A percentile compares a stretch with the other conserved stretches of the same genome.
These are phyloP conservation scores for Mesorhabditis belari DNA, from an alignment of 2,888 invertebrate species.

Conservation along the genomic window DNA sequence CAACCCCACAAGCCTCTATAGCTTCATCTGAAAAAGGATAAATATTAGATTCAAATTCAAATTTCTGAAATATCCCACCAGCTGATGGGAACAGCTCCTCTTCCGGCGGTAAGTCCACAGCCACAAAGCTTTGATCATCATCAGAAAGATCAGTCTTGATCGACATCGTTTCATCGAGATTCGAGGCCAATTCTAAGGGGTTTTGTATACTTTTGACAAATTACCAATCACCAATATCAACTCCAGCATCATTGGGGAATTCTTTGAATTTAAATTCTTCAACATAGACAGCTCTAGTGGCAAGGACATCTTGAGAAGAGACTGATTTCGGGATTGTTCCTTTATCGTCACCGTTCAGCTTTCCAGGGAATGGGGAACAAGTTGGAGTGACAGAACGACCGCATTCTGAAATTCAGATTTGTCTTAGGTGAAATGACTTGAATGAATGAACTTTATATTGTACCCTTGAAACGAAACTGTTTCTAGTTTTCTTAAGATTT, in stretches of 20 bases:
- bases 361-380: too few species aligned
- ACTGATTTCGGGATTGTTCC: too few species aligned
- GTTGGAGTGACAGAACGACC: too few species aligned
- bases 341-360: too few species aligned
- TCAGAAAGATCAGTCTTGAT: conserved; percentile 14
- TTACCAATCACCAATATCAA: conserved; percentile 5
- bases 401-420: too few species aligned
- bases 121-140: conserved; percentile 9
- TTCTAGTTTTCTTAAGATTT: too few species aligned
- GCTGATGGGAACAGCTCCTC: neutral
- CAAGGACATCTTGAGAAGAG: too few species aligned
- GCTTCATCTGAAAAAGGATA: conserved; percentile 22
- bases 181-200: conserved; percentile 2
- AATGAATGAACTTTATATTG: too few species aligned
- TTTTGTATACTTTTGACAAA: neutral
- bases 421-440: too few species aligned
- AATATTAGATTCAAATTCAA: neutral
- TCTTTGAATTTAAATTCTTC: neutral
- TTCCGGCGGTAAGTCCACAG: neutral
- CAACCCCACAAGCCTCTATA: conserved; percentile 33
- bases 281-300: too few species aligned
- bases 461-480: too few species aligned
- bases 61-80: too few species aligned
- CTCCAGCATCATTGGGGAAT: neutral
- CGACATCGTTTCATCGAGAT: conserved; percentile 15